phyloP scores from a whole-genome alignment of 1,140 invertebrate species.

The Dreissena rostriformis region DNA sequence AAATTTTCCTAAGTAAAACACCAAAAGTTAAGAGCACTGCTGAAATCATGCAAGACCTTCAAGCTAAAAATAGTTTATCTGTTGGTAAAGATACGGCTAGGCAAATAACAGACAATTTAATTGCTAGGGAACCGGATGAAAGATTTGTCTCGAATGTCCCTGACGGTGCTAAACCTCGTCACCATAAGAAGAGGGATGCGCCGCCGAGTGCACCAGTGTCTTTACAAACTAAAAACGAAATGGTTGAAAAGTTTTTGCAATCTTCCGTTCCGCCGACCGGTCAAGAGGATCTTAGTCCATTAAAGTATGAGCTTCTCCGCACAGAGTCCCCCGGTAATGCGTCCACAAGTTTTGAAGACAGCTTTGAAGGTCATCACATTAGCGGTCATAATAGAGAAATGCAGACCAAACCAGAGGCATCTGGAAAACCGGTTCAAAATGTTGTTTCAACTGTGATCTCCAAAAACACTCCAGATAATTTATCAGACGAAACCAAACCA shows the following conservation, averaged over 20 bases:
- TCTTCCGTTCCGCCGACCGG: slow-evolving; percentile 73
- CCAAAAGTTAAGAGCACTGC: slow-evolving; percentile 92
- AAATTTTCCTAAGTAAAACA: slow-evolving; percentile 54
- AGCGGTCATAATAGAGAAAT: neutral
- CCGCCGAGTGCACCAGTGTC: slow-evolving; percentile 68
- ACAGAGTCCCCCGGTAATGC: slow-evolving; percentile 62
- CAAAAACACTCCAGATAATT: neutral
- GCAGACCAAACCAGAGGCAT: neutral
- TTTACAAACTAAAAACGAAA: slow-evolving; percentile 83
- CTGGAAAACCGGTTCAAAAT: neutral
- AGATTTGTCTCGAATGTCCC: slow-evolving; percentile 73
- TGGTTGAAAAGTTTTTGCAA: slow-evolving; percentile 84
- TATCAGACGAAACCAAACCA: neutral
- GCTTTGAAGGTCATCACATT: slow-evolving; percentile 13
- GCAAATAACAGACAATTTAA: slow-evolving; percentile 78
- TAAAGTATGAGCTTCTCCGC: slow-evolving; percentile 66
- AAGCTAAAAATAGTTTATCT: slow-evolving; percentile 84
- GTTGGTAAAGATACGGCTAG: slow-evolving; percentile 75
- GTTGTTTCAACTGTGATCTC: neutral
- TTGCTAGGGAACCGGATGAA: slow-evolving; percentile 78
- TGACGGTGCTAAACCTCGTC: slow-evolving; percentile 72
- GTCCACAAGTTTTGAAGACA: slow-evolving; percentile 57
- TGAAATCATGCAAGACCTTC: slow-evolving; percentile 89
- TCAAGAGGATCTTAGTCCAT: slow-evolving; percentile 68
- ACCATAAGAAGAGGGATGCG: slow-evolving; percentile 60